Conservation (phyloP, 2,888 invertebrate genomes). For the Dichetophora obliterata region DNA sequence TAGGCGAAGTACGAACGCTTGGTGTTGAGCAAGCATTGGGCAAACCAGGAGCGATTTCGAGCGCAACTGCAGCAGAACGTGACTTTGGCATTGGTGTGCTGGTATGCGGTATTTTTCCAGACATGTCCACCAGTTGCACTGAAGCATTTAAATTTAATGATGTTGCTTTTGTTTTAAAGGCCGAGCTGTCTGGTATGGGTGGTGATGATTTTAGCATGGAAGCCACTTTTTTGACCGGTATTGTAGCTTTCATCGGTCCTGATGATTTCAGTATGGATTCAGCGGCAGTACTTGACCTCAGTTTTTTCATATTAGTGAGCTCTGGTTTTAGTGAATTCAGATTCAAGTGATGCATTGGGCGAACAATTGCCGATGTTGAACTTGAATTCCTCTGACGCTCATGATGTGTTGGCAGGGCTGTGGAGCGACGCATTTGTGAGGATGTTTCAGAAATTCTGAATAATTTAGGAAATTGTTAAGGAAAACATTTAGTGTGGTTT, state of each 20-base stretch:
- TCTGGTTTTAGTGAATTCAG: slow-evolving; percentile 49
- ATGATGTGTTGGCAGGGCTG: slow-evolving; percentile 49
- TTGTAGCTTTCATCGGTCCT: slow-evolving; percentile 57
- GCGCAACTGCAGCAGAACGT: slow-evolving; percentile 8
- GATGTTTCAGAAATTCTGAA: slow-evolving; percentile 22
- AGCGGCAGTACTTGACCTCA: slow-evolving; percentile 47
- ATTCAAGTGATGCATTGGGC: slow-evolving; percentile 47
- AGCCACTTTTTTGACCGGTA: slow-evolving; percentile 57
- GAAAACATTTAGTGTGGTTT: not conserved
- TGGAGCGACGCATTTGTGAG: slow-evolving; percentile 31
- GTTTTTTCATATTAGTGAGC: slow-evolving; percentile 47
- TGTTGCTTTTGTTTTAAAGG: not conserved
- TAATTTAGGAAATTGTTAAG: not conserved
- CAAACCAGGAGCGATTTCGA: slow-evolving; percentile 43
- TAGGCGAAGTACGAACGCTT: slow-evolving; percentile 44
- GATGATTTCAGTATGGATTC: slow-evolving; percentile 53
- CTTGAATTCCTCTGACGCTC: slow-evolving; percentile 45
- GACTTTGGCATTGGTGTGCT: slow-evolving; percentile 50
- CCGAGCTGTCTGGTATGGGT: slow-evolving; percentile 43
- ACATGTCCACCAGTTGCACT: slow-evolving; percentile 39
- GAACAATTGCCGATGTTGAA: slow-evolving; percentile 39
- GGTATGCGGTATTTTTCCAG: slow-evolving; percentile 46
- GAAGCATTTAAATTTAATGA: slow-evolving; percentile 28
- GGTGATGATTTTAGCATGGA: slow-evolving; percentile 52
- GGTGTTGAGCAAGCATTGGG: slow-evolving; percentile 58